Percentiles rank a stretch among this genome's conserved stretches.
phyloP scores from a whole-genome alignment of 2,797 vertebrate species.

The Notolepis coatsorum region DNA sequence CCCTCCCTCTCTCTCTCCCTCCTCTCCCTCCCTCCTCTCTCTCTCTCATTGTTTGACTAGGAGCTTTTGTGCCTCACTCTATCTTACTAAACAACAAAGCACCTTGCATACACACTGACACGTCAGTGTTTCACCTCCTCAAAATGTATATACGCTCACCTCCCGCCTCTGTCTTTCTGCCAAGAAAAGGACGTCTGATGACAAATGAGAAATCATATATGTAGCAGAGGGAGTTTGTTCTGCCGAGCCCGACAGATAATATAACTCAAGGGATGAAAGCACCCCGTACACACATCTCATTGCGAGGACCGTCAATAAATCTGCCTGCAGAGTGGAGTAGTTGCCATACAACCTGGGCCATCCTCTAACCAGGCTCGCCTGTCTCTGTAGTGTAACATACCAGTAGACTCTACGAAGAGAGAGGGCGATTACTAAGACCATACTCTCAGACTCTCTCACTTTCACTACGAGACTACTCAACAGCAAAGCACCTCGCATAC shows the following conservation, averaged over 20 bases:
- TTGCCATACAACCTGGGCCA: conserved; percentile 35
- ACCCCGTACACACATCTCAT: too few species aligned
- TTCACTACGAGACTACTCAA: conserved; percentile 55
- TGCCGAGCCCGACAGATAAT: too few species aligned
- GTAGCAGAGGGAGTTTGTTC: too few species aligned
- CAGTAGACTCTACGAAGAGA: conserved; percentile 15
- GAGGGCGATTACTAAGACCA: conserved; percentile 31
- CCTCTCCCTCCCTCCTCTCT: not conserved
- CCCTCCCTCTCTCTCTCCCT: not conserved
- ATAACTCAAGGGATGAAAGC: too few species aligned
- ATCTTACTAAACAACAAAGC: not conserved
- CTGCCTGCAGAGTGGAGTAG: conserved; percentile 32
- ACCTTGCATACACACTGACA: not conserved
- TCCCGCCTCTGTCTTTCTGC: too few species aligned
- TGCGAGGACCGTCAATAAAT: conserved; percentile 49
- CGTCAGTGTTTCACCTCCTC: too few species aligned
- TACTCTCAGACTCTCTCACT: conserved; percentile 30
- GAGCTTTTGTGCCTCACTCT: not conserved
- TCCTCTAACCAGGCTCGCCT: conserved; percentile 14
- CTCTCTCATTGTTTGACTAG: not conserved
- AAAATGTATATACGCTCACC: too few species aligned
- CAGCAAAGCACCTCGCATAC: conserved; percentile 59
- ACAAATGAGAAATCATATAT: too few species aligned
- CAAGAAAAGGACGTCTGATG: too few species aligned
- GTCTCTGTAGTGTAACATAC: conserved; percentile 31